Base-by-base conservation (phyloP, 2,113 vertebrate genomes). In the Pelmatolapia mariae region DNA sequence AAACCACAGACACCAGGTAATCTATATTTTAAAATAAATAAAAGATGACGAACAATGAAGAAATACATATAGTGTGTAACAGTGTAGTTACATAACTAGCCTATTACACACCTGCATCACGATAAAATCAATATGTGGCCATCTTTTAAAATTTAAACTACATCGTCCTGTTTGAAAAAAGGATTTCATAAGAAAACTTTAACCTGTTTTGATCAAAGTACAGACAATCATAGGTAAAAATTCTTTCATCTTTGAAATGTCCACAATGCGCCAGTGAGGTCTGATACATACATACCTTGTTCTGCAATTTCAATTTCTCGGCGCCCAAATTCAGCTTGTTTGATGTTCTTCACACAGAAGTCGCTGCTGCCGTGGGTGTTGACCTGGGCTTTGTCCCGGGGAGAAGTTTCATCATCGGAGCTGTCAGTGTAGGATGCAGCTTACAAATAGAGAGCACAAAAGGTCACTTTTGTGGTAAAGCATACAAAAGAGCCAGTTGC, bases 271-370 rank as follows among this genome's bases (percentile, higher is more conserved):
- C 5, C 47, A 36, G 4, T 3, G 9, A 29, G 18, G 22, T 80
- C 22, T 31, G 16, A 61, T 52, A 4, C 89, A 99, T 38, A 66
- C 33, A 5, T 87, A 99, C 98, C 99, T 98, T 99, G 99, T 57
- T 99, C 99, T 1, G 99, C 99, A 2, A 99, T 99, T 96, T 99
- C 98, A 5, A 99, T 99, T 95, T 99, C 99, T 36, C 98, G 95
- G 19, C 98, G 97, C 81, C 99, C 99, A 18, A 99, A 99, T 93
- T 99, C 99, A 0, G 98, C 98, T 96, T 99, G 99, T 85, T 99
- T 99, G 93, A 99, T 97, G 96, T 99, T 99, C 96, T 99, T 99
- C 91, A 99, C 98, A 1, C 99, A 99, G 96, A 99, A 99, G 89
- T 99, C 98, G 87, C 96, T 98, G 97, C 97, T 98, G 96, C 98